phyloP scores from a whole-genome alignment of 2,888 invertebrate genomes.

The Drosophila borborema region DNA sequence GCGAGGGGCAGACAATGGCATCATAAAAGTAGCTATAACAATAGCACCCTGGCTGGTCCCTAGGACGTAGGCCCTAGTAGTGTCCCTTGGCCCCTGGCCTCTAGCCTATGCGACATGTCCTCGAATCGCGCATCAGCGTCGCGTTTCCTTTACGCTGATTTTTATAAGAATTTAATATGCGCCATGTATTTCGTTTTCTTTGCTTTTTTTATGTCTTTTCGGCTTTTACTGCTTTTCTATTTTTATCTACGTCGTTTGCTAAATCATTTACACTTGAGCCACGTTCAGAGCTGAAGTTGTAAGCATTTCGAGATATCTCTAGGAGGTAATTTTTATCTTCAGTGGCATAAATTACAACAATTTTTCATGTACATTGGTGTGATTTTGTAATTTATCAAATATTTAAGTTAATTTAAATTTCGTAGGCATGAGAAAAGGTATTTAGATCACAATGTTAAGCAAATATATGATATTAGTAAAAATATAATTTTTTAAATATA shows the following conservation, averaged over 20 bases:
- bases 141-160: slow-evolving; percentile 59
- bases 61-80: not conserved
- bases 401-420: too few species aligned
- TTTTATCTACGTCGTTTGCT: slow-evolving; percentile 34
- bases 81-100: not conserved
- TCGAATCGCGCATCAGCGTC: slow-evolving; percentile 42
- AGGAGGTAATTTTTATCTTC: too few species aligned
- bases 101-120: slow-evolving; percentile 33
- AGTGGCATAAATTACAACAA: too few species aligned
- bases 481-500: too few species aligned
- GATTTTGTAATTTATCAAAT: too few species aligned
- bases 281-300: not conserved
- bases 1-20: slow-evolving; percentile 44
- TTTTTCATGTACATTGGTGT: too few species aligned
- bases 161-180: slow-evolving; percentile 80
- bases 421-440: too few species aligned
- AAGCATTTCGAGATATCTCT: not conserved
- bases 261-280: slow-evolving; percentile 50
- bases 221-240: slow-evolving; percentile 38
- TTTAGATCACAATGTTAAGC: too few species aligned
- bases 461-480: too few species aligned
- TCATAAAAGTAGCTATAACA: slow-evolving; percentile 68
- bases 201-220: slow-evolving; percentile 41
- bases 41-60: slow-evolving; percentile 53
- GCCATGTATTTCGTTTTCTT: slow-evolving; percentile 54